Evolutionary conservation across 2,888 invertebrate genomes (phyloP), one percentile per base, ranked within the genome.

Genomic region (Sinelater perroti): DNA sequence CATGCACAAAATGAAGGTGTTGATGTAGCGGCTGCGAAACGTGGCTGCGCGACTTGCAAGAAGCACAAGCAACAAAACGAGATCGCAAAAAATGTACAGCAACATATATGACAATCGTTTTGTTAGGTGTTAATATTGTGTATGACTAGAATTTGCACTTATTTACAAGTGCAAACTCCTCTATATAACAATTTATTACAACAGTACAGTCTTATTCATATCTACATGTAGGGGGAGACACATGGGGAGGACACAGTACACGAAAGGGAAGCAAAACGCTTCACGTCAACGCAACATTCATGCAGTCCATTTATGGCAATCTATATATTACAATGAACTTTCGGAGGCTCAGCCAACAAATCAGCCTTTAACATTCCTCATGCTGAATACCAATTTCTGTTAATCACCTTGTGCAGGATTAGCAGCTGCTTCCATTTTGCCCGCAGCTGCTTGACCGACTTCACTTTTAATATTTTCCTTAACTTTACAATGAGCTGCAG

Each of bases 1-100:
- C 58, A 58, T 58, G 58, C 58, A 56, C 51, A 53, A 46, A 46
- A 57, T 47, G 14, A 47, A 3, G 30, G 72, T n/a, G n/a, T n/a
- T n/a, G n/a, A n/a, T n/a, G n/a, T n/a, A n/a, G n/a, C n/a, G n/a
- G n/a, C n/a, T n/a, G n/a, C n/a, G n/a, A n/a, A n/a, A n/a, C n/a
- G n/a, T n/a, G n/a, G n/a, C n/a, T n/a, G n/a, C n/a, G n/a, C 30
- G 3, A 30, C 13, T 40, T 21, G 24, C 2, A 26, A 4, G 26
- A 44, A 24, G n/a, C 17, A 44, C 11, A 24, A 24, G 14, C 8
- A 38, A 4, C n/a, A 35, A 16, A 10, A 5, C 1, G 13, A 5
- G 3, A 6, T 4, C 1, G 17, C 8, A 2, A 1, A 11, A 35
- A 7, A 14, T n/a, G 8, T 3, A 35, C 8, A 38, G 38, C 18